Conservation (phyloP, 2,113 vertebrate species). For the Sterrhoptilus dennistouni region DNA sequence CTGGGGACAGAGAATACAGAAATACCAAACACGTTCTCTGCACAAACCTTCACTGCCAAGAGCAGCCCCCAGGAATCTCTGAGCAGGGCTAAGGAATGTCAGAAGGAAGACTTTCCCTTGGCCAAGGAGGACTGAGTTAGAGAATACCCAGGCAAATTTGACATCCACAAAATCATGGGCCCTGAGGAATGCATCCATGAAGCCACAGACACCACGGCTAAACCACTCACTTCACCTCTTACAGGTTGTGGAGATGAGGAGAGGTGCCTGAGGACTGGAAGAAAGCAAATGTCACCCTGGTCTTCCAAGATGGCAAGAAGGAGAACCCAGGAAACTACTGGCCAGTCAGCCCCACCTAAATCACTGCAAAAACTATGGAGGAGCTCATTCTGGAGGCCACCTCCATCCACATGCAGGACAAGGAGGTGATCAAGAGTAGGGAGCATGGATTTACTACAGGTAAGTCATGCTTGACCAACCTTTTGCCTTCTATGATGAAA, state of each 20-base stretch:
- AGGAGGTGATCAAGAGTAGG: neutral
- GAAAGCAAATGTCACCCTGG: neutral
- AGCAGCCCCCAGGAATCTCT: neutral
- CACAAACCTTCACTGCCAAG: neutral
- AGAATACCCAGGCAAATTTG: neutral
- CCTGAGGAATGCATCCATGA: neutral
- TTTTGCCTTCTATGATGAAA: neutral
- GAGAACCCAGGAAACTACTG: neutral
- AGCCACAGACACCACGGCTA: neutral
- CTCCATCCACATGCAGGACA: neutral
- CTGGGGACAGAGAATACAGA: neutral
- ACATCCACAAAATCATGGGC: neutral
- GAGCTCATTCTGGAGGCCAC: neutral
- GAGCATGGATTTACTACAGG: neutral
- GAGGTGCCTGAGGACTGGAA: neutral
- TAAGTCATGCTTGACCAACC: neutral
- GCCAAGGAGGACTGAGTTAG: neutral
- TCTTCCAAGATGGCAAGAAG: neutral
- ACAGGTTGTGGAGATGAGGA: neutral
- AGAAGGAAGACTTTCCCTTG: neutral
- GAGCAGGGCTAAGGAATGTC: neutral
- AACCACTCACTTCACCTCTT: fast-evolving
- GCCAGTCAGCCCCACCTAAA: neutral
- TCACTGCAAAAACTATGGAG: neutral
- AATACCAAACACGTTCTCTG: fast-evolving